These are phyloP conservation scores for Zosterops pallidus DNA, from an alignment of 2,113 vertebrate species.

Conservation along the genomic window DNA sequence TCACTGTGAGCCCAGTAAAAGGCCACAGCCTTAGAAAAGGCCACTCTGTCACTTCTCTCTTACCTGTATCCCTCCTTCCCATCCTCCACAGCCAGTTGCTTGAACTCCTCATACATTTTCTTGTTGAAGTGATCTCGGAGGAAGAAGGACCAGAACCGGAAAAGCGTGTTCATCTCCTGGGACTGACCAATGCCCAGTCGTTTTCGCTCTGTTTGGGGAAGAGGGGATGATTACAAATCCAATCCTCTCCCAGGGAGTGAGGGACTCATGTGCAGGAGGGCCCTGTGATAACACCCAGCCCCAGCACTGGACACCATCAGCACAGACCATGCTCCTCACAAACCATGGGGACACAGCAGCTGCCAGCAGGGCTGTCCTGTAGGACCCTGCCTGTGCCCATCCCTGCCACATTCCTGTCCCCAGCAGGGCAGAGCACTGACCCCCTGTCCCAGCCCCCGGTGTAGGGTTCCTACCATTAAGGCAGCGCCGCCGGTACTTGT, in stretches of 20 bases:
- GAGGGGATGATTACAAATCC: background rate
- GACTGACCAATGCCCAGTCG: constrained; percentile 96
- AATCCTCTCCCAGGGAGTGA: background rate
- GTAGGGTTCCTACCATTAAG: constrained; percentile 83
- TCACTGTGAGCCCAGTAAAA: background rate
- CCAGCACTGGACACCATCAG: background rate
- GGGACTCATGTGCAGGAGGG: background rate
- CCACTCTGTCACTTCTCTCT: background rate
- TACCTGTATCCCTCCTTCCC: constrained; percentile 97
- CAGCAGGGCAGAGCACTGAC: accelerated
- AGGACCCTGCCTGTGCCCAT: accelerated
- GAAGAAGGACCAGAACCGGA: constrained; percentile 99
- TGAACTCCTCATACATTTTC: constrained; percentile 99
- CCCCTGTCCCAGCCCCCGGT: accelerated
- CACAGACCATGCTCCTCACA: accelerated
- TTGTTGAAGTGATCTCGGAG: constrained; percentile 98
- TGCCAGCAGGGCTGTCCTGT: background rate
- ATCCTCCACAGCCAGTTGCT: constrained; percentile 93
- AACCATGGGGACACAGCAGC: background rate
- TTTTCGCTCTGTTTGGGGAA: constrained; percentile 84
- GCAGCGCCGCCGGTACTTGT: constrained; percentile 98
- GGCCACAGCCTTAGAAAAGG: background rate
- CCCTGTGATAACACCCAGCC: background rate
- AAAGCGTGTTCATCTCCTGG: constrained; percentile 99
- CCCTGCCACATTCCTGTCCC: accelerated